A percentile compares a stretch with the other conserved stretches of the same genome.
Evolutionary conservation across 2,113 vertebrate genomes (phyloP).

Genomic region (Nettapus auritus): DNA sequence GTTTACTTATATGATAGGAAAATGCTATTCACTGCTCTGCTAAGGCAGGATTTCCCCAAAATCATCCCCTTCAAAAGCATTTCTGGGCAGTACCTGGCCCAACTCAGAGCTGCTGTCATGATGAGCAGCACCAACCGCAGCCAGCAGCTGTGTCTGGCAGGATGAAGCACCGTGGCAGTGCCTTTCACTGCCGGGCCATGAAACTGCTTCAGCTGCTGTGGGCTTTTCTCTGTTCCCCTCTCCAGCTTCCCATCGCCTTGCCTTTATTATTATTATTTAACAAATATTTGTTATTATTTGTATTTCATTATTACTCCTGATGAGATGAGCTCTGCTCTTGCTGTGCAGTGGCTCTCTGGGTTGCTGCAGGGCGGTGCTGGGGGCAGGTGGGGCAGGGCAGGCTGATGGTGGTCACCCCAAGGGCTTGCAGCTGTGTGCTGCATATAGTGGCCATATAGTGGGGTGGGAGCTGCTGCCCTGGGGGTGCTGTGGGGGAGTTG

Average conservation of each 20-base stretch:
- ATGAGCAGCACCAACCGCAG: rapidly evolving
- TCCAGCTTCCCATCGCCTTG: neutral
- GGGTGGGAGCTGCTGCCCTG: rapidly evolving
- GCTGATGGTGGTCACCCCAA: too few species aligned
- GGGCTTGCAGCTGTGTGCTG: neutral
- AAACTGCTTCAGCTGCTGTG: neutral
- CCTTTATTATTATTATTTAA: neutral
- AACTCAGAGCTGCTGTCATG: neutral
- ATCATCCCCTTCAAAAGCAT: neutral
- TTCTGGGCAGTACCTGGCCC: neutral
- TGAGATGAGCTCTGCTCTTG: neutral
- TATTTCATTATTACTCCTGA: neutral
- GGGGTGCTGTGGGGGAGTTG: rapidly evolving
- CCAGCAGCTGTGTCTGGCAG: neutral
- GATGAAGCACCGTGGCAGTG: rapidly evolving
- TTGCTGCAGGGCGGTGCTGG: neutral
- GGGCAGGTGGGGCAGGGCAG: neutral
- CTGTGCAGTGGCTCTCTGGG: rapidly evolving
- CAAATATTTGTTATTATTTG: too few species aligned
- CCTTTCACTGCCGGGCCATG: rapidly evolving
- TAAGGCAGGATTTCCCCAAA: neutral
- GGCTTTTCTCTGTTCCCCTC: neutral
- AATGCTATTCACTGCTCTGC: rapidly evolving
- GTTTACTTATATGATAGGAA: rapidly evolving
- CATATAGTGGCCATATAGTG: neutral